Conservation (phyloP, 1,140 invertebrate species). For the Drosophila oshimai region DNA sequence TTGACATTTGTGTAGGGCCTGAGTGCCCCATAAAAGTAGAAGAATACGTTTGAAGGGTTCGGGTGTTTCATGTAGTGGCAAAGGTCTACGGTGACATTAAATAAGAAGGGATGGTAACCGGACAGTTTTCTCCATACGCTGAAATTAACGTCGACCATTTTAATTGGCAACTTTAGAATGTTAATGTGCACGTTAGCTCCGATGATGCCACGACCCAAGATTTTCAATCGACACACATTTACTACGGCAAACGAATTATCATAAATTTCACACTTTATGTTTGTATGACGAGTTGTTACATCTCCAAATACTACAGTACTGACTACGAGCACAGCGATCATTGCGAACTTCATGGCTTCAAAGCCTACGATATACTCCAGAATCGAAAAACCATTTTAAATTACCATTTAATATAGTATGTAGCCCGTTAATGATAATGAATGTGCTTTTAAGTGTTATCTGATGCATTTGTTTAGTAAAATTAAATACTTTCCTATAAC, state of each 20-base stretch:
- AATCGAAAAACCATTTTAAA: too few relatives aligned
- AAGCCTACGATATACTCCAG: background rate
- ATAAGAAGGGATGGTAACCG: slow-evolving; percentile 41
- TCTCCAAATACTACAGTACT: background rate
- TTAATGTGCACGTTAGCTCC: background rate
- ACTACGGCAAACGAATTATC: background rate
- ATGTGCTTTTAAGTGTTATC: too few relatives aligned
- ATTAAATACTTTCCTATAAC: too few relatives aligned
- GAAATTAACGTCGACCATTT: background rate
- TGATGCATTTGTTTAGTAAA: too few relatives aligned
- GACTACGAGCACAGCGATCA: background rate
- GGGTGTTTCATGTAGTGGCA: slow-evolving; percentile 17
- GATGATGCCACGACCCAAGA: slow-evolving; percentile 29
- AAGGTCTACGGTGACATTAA: slow-evolving; percentile 10
- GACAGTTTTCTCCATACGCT: slow-evolving; percentile 12
- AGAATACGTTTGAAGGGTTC: slow-evolving; percentile 9
- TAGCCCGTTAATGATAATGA: too few relatives aligned
- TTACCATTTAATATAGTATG: too few relatives aligned
- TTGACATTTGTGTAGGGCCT: slow-evolving; percentile 17
- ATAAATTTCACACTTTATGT: slow-evolving; percentile 13
- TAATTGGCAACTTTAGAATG: background rate
- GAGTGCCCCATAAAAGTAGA: slow-evolving; percentile 2
- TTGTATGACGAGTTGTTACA: slow-evolving; percentile 11
- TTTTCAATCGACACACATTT: slow-evolving; percentile 1
- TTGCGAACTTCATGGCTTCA: background rate